Base-by-base conservation (phyloP, 2,888 invertebrate species). In the Incurvaria masculella region DNA sequence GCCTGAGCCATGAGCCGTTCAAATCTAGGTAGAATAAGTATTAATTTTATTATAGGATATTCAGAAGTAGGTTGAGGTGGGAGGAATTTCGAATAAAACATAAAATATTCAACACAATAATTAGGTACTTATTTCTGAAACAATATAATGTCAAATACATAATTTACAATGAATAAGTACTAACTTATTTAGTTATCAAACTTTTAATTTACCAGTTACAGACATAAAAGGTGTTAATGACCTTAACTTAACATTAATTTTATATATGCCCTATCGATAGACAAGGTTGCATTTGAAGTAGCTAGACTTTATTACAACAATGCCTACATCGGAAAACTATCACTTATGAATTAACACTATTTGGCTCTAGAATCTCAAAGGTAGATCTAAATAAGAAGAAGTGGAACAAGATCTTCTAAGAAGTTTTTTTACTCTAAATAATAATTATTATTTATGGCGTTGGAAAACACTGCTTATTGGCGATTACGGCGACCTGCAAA, bases 321-420 rank as follows among this genome's bases (percentile, higher is more conserved):
- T n/a, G n/a, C n/a, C n/a, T n/a, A n/a, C n/a, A n/a, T n/a, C n/a
- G n/a, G n/a, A n/a, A n/a, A n/a, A n/a, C n/a, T n/a, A n/a, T n/a
- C 8, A n/a, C 14, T 14, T 33, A 33, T 3, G 8, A 42, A 44
- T 59, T 52, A 56, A 61, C 58, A 59, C 64, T 72, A 71, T 67
- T 73, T 72, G 74, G 75, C 72, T 72, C 73, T 72, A 69, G 64
- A n/a, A n/a, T n/a, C n/a, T n/a, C n/a, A n/a, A n/a, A n/a, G n/a
- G n/a, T 66, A 68, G 58, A 61, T 63, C 14, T 4, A 64, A 66
- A 68, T 62, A 53, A 62, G 61, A 66, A 64, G 59, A 64, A 63
- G 64, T 33, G 61, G 61, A 68, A 66, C 63, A 55, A 11, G 66
- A 63, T 60, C 61, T 54, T 48, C 20, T 53, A 54, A 59, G 52